A percentile compares a stretch with the other conserved stretches of the same genome.
phyloP scores from a whole-genome alignment of 2,888 invertebrate species.

The Heliconius ethilla region DNA sequence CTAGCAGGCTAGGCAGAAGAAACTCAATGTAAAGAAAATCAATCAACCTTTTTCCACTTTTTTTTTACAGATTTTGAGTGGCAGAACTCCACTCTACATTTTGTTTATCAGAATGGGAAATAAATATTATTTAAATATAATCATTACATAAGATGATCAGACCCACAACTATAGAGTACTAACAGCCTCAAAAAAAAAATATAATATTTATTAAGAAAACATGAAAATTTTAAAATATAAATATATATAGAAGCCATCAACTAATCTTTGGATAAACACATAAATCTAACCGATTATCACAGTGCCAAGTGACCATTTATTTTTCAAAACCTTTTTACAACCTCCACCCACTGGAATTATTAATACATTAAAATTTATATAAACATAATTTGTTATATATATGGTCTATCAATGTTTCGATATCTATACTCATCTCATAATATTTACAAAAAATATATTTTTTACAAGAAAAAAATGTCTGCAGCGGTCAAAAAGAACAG shows the following conservation, averaged over 20 bases:
- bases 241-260: slow-evolving; percentile 14
- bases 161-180: too few relatives aligned
- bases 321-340: neutral
- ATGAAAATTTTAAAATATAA: neutral
- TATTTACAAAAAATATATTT: slow-evolving; percentile 12
- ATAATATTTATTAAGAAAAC: neutral
- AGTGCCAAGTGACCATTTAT: slow-evolving; percentile 45
- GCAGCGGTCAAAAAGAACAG: slow-evolving; percentile 5
- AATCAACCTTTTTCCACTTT: neutral
- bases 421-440: neutral
- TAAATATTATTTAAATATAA: neutral
- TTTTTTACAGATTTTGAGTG: neutral
- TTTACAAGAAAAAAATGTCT: neutral
- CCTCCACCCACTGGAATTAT: neutral
- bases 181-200: too few relatives aligned
- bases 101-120: neutral
- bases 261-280: slow-evolving; percentile 18
- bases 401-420: neutral
- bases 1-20: too few relatives aligned
- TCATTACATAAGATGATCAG: too few relatives aligned
- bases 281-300: slow-evolving; percentile 56
- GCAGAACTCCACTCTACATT: neutral
- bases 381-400: neutral
- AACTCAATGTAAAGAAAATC: neutral
- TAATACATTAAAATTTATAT: slow-evolving; percentile 6